These are phyloP conservation scores for Megaustenia siamemsis DNA, from an alignment of 2,888 invertebrate species.

Conservation along the genomic window DNA sequence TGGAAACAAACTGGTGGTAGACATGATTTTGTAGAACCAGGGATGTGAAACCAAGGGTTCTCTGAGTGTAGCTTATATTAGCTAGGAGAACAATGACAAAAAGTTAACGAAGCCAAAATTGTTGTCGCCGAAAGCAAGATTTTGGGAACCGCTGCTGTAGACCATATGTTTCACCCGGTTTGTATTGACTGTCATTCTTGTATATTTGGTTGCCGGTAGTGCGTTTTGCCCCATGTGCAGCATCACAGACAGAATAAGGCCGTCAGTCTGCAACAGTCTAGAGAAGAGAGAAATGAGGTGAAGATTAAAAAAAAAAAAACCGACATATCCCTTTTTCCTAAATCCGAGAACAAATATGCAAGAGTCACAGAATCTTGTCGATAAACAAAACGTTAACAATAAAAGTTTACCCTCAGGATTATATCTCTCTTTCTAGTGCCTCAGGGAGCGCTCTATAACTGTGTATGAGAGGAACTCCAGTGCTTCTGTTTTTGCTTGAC, in stretches of 20 bases:
- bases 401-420: constrained; percentile 23
- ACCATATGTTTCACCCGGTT: not conserved
- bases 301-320: too few species aligned
- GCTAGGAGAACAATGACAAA: too few species aligned
- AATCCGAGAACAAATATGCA: constrained; percentile 16
- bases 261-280: not conserved
- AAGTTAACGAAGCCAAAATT: too few species aligned
- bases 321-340: constrained; percentile 2
- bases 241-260: not conserved
- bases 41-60: too few species aligned
- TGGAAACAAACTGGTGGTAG: too few species aligned
- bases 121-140: too few species aligned
- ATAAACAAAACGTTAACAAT: constrained; percentile 28
- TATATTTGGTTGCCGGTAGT: not conserved
- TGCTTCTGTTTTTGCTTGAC: not conserved
- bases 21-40: too few species aligned
- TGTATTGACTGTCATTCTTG: not conserved
- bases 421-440: constrained; percentile 10
- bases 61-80: too few species aligned
- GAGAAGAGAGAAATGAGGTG: too few species aligned
- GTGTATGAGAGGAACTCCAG: not conserved
- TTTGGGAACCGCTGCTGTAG: too few species aligned
- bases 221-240: not conserved
- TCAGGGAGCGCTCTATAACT: not conserved
- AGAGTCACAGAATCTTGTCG: constrained; percentile 34